phyloP scores from a whole-genome alignment of 2,888 invertebrate genomes.

The Acrobasis repandana region DNA sequence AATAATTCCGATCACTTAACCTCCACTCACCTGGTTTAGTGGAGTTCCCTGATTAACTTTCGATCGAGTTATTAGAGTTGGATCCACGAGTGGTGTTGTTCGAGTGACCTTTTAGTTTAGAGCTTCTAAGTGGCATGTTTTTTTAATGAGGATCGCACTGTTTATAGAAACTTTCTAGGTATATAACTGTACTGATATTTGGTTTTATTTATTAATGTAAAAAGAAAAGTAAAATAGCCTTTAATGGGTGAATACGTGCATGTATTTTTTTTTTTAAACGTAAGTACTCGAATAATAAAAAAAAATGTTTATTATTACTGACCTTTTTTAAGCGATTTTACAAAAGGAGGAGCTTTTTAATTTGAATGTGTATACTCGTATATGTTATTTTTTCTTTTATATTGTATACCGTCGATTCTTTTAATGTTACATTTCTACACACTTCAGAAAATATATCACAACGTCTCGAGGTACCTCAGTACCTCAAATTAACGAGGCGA shows the following conservation, averaged over 20 bases:
- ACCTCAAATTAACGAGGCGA: background rate
- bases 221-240: no score
- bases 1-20: conserved; percentile 63
- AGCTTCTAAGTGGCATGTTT: conserved; percentile 32
- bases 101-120: conserved; percentile 32
- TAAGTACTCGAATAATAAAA: no score
- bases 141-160: conserved; percentile 20
- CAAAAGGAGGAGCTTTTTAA: no score
- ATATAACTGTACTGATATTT: background rate
- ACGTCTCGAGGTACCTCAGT: background rate
- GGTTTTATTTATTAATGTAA: no score
- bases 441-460: background rate
- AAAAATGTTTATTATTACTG: no score
- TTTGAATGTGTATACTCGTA: no score
- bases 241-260: no score
- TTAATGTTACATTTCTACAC: no score
- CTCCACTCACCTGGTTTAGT: conserved; percentile 46
- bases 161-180: background rate
- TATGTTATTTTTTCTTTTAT: background rate
- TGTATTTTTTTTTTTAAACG: no score
- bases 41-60: conserved; percentile 66
- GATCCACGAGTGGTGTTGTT: background rate
- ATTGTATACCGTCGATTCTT: background rate
- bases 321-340: no score
- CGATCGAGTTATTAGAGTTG: conserved; percentile 53